A percentile compares a stretch with the other conserved stretches of the same genome.
phyloP scores from a whole-genome alignment of 2,113 vertebrate species.

The Sphaerodactylus townsendi region DNA sequence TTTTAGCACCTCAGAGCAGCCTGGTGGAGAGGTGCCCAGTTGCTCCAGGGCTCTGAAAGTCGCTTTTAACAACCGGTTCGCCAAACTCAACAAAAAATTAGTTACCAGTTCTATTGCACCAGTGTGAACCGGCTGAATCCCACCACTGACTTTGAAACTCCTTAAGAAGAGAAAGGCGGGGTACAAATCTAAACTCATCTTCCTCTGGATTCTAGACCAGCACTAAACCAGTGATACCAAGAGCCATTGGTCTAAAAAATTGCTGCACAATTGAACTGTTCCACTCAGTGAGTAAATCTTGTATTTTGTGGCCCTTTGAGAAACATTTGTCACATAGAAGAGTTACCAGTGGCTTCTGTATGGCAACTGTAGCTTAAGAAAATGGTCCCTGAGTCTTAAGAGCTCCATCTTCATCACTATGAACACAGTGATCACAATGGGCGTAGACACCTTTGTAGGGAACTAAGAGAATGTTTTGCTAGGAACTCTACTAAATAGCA shows the following conservation, averaged over 20 bases:
- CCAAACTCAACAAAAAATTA: no score
- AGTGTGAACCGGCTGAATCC: no score
- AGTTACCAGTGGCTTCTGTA: neutral
- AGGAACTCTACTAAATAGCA: neutral
- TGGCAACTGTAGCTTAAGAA: neutral
- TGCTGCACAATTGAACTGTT: neutral
- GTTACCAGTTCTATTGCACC: no score
- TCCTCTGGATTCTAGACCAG: neutral
- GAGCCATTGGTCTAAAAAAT: neutral
- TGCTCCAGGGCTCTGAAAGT: no score
- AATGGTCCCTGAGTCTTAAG: neutral
- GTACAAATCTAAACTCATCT: no score
- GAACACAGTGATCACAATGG: neutral
- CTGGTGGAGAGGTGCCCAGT: no score
- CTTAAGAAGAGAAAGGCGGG: no score
- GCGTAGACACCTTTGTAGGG: neutral
- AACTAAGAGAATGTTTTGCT: neutral
- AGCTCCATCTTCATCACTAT: neutral
- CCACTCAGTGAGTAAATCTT: neutral
- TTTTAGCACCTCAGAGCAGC: no score
- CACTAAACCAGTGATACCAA: neutral
- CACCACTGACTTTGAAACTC: no score
- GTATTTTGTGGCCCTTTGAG: neutral
- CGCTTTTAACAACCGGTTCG: no score
- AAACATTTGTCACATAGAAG: neutral